Evolutionary conservation across 2,888 invertebrate species (phyloP), one percentile per base, ranked within the genome.

Genomic region (Nomada ferruginata): DNA sequence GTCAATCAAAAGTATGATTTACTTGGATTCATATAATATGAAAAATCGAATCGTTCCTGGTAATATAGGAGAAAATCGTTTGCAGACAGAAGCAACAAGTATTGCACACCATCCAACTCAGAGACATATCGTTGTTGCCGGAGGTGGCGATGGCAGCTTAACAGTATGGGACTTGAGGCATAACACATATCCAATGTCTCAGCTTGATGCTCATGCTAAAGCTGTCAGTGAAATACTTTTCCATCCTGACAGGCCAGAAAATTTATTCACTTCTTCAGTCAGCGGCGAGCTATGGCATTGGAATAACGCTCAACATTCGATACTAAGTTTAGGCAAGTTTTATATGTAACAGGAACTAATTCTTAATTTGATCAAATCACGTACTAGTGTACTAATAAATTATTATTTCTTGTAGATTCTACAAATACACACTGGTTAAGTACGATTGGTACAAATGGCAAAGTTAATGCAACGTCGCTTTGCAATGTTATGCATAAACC

Each of bases 211-310:
- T 64, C 97, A 97, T 92, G 94, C 95, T 1, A 95, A 96, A 66
- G 95, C 96, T 85, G 97, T 98, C 23, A 96, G 96, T n/a, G 98
- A 98, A 94, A 96, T 98, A 88, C 95, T 96, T 76, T 98, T 98
- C 91, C 98, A 98, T 94, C 97, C 96, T 0, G 96, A 97, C 78
- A 96, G 97, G 89, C 98, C 98, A 0, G 96, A 97, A 74, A 97
- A 97, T 93, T 92, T 98, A 1, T 96, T 98, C 85, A 97, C 97
- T 0, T 96, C 97, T 91, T 97, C 98, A 0, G 95, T 95, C 69
- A 96, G 96, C 64, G 98, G 98, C 0, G 97, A 98, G 92, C 94
- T 98, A 3, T 98, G 98, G 97, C 97, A 98, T 91, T 98, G 98
- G 98, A 96, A 97, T 83, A 93, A 92, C 77, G 74, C 90, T n/a